These are phyloP conservation scores for Brachypteracias leptosomus DNA, from an alignment of 2,113 vertebrate genomes.

Conservation along the genomic window DNA sequence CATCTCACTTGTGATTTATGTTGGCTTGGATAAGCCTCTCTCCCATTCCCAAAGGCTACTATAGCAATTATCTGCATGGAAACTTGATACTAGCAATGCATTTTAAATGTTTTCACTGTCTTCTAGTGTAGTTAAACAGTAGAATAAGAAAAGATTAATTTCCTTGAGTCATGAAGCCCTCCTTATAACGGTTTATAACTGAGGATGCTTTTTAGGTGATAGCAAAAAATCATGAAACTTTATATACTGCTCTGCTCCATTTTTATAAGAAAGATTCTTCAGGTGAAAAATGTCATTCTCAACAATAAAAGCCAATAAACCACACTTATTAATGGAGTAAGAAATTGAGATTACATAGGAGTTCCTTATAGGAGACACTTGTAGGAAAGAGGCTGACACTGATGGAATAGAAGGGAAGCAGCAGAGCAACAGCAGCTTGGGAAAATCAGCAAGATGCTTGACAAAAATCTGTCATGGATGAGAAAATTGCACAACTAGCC, in stretches of 20 bases:
- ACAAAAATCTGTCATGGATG: not conserved
- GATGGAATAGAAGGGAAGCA: not conserved
- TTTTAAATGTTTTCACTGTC: not conserved
- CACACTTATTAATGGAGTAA: not conserved
- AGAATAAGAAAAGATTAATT: not conserved
- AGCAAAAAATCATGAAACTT: not conserved
- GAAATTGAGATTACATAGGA: not conserved
- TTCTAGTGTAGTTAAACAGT: not conserved
- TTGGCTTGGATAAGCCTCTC: not conserved
- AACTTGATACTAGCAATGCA: not conserved
- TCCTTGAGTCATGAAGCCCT: not conserved
- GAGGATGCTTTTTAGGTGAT: not conserved
- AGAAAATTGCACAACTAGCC: not conserved
- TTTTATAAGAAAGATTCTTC: not conserved
- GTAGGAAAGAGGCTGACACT: not conserved
- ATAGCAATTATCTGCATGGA: not conserved
- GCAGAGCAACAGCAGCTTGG: not conserved
- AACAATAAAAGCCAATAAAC: not conserved
- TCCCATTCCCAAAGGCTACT: not conserved
- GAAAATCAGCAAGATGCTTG: not conserved
- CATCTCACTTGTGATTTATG: not conserved
- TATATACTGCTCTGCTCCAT: not conserved
- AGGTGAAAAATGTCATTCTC: not conserved
- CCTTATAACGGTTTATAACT: not conserved
- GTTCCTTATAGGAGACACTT: not conserved